Percentiles rank a stretch among this genome's conserved stretches.
Evolutionary conservation across 2,113 vertebrate genomes (phyloP).

Genomic region (Paramisgurnus dabryanus): DNA sequence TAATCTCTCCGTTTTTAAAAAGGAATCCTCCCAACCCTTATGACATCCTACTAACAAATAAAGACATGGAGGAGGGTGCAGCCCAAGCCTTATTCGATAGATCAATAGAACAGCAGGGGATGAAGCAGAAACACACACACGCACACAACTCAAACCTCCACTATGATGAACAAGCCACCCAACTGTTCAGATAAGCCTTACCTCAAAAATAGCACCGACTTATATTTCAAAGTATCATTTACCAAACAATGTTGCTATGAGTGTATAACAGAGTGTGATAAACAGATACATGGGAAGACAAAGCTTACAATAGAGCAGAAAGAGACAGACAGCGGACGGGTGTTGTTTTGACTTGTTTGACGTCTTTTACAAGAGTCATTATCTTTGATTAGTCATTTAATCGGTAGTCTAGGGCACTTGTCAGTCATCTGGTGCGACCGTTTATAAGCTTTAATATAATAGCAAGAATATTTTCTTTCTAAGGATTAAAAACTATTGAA

Average conservation of each 20-base stretch:
- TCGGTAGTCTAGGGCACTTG: neutral
- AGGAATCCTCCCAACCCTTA: conserved; percentile 29
- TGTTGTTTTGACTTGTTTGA: neutral
- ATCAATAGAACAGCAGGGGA: conserved; percentile 57
- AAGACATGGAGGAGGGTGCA: conserved; percentile 36
- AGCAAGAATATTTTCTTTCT: neutral
- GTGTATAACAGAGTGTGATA: neutral
- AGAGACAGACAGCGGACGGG: neutral
- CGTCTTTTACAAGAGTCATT: neutral
- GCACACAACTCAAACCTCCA: conserved; percentile 1
- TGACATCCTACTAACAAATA: conserved; percentile 55
- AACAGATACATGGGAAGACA: too few species aligned
- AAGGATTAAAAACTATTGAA: neutral
- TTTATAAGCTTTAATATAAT: neutral
- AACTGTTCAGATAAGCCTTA: conserved; percentile 50
- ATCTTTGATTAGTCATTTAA: conserved; percentile 2
- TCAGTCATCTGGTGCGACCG: neutral
- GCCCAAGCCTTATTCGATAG: conserved; percentile 28
- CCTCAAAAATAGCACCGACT: conserved; percentile 34
- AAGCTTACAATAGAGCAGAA: neutral
- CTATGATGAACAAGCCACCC: conserved; percentile 18
- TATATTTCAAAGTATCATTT: conserved; percentile 52
- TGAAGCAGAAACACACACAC: conserved; percentile 15
- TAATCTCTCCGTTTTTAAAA: conserved; percentile 46
- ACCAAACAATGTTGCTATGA: conserved; percentile 40